Percentiles rank a stretch among this genome's conserved stretches.
phyloP scores from a whole-genome alignment of 2,888 invertebrate species.

The Philereme vetulata region DNA sequence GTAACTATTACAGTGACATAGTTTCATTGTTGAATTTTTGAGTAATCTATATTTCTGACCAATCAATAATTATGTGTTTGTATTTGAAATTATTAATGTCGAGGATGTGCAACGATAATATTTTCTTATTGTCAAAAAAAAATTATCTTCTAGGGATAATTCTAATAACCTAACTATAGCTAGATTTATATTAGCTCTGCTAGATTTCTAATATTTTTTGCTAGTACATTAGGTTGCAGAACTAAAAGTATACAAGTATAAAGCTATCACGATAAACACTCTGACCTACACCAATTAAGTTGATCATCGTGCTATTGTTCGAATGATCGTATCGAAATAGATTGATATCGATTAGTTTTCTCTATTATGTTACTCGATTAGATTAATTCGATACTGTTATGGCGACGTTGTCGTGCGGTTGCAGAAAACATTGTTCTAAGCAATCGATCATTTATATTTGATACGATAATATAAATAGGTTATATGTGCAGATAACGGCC shows the following conservation, averaged over 20 bases:
- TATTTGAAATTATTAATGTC: no score
- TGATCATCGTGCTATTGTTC: constrained; percentile 31
- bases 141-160: no score
- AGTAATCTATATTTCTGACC: no score
- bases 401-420: constrained; percentile 24
- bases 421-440: constrained; percentile 23
- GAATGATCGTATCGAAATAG: constrained; percentile 32
- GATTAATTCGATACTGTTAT: constrained; percentile 22
- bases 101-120: no score
- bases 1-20: no score
- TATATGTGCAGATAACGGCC: neutral
- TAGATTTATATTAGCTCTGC: no score
- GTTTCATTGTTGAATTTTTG: no score
- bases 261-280: constrained; percentile 27
- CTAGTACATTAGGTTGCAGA: no score
- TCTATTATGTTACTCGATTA: constrained; percentile 15
- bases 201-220: no score
- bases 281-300: constrained; percentile 33
- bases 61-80: no score
- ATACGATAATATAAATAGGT: neutral
- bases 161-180: no score
- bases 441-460: constrained; percentile 13
- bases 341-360: constrained; percentile 27
- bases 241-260: neutral
- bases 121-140: no score